A percentile compares a stretch with the other conserved stretches of the same genome.
These are phyloP conservation scores for Papilio protenor DNA, from an alignment of 2,888 invertebrate genomes.

Conservation along the genomic window DNA sequence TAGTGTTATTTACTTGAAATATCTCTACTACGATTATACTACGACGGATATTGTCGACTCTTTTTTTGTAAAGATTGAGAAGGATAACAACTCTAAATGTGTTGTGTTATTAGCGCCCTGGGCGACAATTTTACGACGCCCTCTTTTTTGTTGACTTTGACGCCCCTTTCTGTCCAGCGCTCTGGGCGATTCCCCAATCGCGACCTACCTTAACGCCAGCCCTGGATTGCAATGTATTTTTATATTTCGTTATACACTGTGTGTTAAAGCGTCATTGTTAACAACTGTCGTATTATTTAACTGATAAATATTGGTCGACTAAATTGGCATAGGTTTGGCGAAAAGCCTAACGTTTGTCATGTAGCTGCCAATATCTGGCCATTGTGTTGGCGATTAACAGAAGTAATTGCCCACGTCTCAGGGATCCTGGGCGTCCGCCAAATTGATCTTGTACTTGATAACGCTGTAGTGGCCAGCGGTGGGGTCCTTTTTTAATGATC, in stretches of 20 bases:
- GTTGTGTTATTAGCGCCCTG: no score
- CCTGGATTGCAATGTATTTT: background rate
- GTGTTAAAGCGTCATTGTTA: background rate
- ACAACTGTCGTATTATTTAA: slow-evolving; percentile 33
- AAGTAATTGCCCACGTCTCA: slow-evolving; percentile 60
- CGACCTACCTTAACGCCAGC: no score
- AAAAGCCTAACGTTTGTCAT: slow-evolving; percentile 59
- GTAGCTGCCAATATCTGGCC: slow-evolving; percentile 59
- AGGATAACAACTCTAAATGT: no score
- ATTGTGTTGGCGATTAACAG: slow-evolving; percentile 59
- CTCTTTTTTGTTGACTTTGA: no score
- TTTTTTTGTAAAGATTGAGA: background rate
- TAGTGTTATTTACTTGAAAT: background rate
- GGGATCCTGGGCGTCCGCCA: slow-evolving; percentile 58
- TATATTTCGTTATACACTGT: background rate
- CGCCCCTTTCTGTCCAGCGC: no score
- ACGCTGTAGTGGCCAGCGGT: slow-evolving; percentile 32
- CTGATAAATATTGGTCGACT: slow-evolving; percentile 33
- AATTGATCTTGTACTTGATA: slow-evolving; percentile 49
- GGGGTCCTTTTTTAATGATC: slow-evolving; percentile 34
- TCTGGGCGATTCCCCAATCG: no score
- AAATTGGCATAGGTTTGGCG: slow-evolving; percentile 58
- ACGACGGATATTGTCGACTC: background rate
- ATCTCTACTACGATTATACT: background rate
- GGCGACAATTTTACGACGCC: no score